These are phyloP conservation scores for Leucophora obtusa DNA, from an alignment of 2,888 invertebrate genomes.

Conservation along the genomic window DNA sequence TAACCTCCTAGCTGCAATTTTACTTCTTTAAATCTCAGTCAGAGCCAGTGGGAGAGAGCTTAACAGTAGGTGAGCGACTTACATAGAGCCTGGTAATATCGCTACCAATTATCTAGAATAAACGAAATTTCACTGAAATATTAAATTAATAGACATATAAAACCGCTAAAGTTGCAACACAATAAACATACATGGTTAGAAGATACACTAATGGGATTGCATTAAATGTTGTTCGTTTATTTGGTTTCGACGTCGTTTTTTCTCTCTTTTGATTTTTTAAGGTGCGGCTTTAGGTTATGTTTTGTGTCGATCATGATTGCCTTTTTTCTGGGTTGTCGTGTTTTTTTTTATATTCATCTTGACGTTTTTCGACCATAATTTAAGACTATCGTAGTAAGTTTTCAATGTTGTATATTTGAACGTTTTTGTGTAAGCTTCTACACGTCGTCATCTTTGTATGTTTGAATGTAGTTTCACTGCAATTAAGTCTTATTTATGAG, in stretches of 20 bases:
- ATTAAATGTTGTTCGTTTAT: constrained; percentile 12
- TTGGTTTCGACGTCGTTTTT: constrained; percentile 17
- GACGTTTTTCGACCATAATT: constrained; percentile 41
- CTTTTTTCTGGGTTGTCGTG: constrained; percentile 19
- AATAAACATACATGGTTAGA: constrained; percentile 9
- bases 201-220: constrained; percentile 27
- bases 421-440: constrained; percentile 10
- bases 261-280: constrained; percentile 15
- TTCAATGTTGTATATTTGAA: constrained; percentile 18
- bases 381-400: constrained; percentile 18
- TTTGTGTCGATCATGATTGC: constrained; percentile 40
- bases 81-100: no score
- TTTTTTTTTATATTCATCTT: constrained; percentile 11
- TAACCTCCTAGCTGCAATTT: no score
- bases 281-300: constrained; percentile 33
- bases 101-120: no score
- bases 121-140: no score
- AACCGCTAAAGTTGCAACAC: constrained; percentile 12
- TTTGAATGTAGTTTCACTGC: constrained; percentile 22
- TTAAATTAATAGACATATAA: background rate
- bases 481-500: constrained; percentile 52
- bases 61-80: no score
- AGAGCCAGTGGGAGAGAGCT: no score
- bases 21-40: no score
- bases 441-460: background rate